Percentiles rank a stretch among this genome's conserved stretches.
Evolutionary conservation across 2,888 invertebrate species (phyloP).

Genomic region (Zaprionus lineosus): DNA sequence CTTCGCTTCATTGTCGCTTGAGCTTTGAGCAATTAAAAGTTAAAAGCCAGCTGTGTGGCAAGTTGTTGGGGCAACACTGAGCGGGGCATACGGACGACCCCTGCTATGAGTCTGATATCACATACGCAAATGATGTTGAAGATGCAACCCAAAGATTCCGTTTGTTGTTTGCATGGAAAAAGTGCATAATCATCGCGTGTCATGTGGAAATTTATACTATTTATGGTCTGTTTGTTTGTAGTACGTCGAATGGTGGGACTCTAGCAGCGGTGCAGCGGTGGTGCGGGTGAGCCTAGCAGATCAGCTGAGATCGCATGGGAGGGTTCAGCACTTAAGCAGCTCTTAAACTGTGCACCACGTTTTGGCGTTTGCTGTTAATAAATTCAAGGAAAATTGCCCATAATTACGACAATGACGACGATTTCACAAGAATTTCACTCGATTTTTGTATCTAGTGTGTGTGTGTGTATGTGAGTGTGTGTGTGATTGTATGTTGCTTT

Average conservation of each 20-base stretch:
- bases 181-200: constrained; percentile 79
- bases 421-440: constrained; percentile 66
- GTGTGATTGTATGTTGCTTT: constrained; percentile 6
- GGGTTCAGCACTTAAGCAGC: constrained; percentile 56
- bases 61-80: no score
- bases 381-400: constrained; percentile 76
- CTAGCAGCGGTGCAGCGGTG: no score
- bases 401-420: constrained; percentile 65
- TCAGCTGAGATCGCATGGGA: background rate
- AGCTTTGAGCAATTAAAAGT: constrained; percentile 74
- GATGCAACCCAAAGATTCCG: constrained; percentile 46
- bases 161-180: constrained; percentile 64
- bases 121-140: constrained; percentile 75
- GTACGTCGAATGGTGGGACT: constrained; percentile 20
- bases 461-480: constrained; percentile 62
- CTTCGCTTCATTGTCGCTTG: constrained; percentile 62
- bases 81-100: no score
- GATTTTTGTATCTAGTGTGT: constrained; percentile 11
- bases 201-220: constrained; percentile 78
- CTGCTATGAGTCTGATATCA: constrained; percentile 1
- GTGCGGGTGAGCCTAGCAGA: no score
- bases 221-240: constrained; percentile 71
- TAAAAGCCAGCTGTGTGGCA: constrained; percentile 41
- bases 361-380: constrained; percentile 55
- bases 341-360: constrained; percentile 50